A percentile compares a stretch with the other conserved stretches of the same genome.
Evolutionary conservation across 2,113 vertebrate species (phyloP).

Genomic region (Gambusia holbrooki): DNA sequence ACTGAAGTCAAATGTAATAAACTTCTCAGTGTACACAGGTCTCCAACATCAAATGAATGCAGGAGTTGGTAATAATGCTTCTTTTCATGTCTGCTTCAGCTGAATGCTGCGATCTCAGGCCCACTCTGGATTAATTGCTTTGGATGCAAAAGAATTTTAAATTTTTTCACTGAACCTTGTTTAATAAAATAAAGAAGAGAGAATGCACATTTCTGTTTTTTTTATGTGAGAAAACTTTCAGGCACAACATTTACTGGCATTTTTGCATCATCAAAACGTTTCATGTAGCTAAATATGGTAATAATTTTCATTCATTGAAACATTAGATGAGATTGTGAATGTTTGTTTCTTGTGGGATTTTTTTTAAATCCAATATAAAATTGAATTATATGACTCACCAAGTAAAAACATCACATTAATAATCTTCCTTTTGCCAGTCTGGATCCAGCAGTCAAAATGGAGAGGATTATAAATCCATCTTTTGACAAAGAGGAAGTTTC

Average conservation of each 20-base stretch:
- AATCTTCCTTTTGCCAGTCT: no score
- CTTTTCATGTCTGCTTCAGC: slow-evolving; percentile 42
- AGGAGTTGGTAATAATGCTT: slow-evolving; percentile 45
- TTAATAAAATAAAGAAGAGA: neutral
- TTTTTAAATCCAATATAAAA: no score
- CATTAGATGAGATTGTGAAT: neutral
- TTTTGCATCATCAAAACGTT: slow-evolving; percentile 37
- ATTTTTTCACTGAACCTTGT: slow-evolving; percentile 48
- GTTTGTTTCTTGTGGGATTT: neutral
- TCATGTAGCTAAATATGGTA: slow-evolving; percentile 18
- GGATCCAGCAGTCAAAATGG: no score
- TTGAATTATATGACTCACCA: neutral
- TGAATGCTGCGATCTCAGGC: slow-evolving; percentile 48
- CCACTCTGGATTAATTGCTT: slow-evolving; percentile 50
- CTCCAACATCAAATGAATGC: slow-evolving; percentile 67
- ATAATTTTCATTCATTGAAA: slow-evolving; percentile 7
- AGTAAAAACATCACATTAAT: no score
- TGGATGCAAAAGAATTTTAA: slow-evolving; percentile 41
- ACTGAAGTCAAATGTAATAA: slow-evolving; percentile 58
- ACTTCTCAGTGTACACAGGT: slow-evolving; percentile 59
- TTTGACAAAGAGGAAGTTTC: no score
- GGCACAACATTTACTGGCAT: slow-evolving; percentile 32
- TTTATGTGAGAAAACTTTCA: slow-evolving; percentile 21
- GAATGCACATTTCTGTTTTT: neutral
- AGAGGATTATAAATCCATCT: no score